These are phyloP conservation scores for Lycaon pictus DNA, from an alignment of 2,113 vertebrate species.

Conservation along the genomic window DNA sequence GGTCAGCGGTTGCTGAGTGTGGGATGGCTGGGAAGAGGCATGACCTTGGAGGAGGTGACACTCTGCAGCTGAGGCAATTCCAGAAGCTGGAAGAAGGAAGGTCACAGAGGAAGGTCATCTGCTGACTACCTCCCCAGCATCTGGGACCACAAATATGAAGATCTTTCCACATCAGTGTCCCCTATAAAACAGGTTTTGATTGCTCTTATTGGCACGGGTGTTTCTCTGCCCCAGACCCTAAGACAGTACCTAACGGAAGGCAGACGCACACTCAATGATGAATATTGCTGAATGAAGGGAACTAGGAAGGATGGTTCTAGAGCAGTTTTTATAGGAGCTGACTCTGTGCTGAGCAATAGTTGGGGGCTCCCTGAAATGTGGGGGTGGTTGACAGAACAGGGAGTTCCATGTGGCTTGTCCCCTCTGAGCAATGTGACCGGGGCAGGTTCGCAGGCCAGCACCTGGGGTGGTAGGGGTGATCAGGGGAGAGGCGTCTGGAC, in stretches of 20 bases:
- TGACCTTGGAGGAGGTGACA: background rate
- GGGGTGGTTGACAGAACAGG: background rate
- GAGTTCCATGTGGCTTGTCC: background rate
- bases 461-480: background rate
- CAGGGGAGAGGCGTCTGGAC: background rate
- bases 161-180: background rate
- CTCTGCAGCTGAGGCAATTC: background rate
- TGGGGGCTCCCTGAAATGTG: no score
- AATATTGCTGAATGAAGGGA: background rate
- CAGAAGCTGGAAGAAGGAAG: no score
- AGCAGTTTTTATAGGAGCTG: background rate
- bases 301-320: background rate
- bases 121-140: no score
- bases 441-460: fast-evolving
- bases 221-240: background rate
- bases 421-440: fast-evolving
- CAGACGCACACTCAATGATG: background rate
- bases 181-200: background rate
- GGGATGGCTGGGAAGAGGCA: background rate
- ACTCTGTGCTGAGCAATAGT: background rate
- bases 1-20: background rate
- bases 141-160: background rate
- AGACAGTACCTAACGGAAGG: background rate
- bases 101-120: background rate
- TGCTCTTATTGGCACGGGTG: background rate